Percentiles rank a stretch among this genome's conserved stretches.
Conservation (phyloP, 2,888 invertebrate genomes). For the Dione juno region DNA sequence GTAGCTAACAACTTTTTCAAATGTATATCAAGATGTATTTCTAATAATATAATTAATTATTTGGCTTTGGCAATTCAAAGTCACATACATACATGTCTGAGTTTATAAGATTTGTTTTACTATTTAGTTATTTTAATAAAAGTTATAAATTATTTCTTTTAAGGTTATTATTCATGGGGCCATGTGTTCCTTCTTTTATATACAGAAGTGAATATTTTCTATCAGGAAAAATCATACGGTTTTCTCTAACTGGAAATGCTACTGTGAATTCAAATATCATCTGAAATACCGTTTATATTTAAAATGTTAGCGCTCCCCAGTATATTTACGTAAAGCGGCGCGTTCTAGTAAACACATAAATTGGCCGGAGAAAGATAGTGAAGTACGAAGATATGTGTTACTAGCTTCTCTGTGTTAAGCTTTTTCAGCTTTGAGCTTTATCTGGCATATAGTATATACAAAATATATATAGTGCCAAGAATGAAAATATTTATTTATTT, state of each 20-base stretch:
- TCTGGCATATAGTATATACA: no score
- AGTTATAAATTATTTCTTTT: neutral
- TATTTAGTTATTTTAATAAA: neutral
- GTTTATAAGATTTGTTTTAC: neutral
- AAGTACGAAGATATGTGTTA: no score
- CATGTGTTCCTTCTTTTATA: neutral
- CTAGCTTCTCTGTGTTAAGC: no score
- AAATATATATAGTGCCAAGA: no score
- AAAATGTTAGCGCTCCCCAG: neutral
- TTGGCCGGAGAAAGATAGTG: no score
- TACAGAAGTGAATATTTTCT: neutral
- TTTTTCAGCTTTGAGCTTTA: no score
- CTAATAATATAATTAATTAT: neutral
- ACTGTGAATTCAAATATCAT: neutral
- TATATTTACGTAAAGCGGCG: neutral
- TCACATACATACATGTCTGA: neutral
- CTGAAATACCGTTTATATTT: neutral
- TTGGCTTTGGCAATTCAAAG: neutral
- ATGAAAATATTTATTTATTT: no score
- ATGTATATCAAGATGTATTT: neutral
- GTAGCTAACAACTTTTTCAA: neutral
- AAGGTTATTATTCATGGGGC: neutral
- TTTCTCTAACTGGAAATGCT: neutral
- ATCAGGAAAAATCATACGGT: neutral
- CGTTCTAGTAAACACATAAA: no score